These are phyloP conservation scores for Cataglyphis hispanica DNA, from an alignment of 1,140 invertebrate genomes.

Conservation along the genomic window DNA sequence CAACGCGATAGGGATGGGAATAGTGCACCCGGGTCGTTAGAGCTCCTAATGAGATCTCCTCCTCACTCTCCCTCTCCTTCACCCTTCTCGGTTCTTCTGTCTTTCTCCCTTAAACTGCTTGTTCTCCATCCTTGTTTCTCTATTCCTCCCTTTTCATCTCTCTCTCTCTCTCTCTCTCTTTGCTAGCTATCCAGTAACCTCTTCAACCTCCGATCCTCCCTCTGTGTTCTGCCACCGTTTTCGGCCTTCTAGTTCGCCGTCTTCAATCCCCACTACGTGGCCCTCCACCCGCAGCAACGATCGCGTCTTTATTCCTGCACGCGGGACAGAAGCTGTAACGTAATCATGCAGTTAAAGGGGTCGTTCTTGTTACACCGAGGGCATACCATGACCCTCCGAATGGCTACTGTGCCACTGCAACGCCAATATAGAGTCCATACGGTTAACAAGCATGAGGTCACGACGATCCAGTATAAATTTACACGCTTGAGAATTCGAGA, in stretches of 20 bases:
- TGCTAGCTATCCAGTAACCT: conserved; percentile 60
- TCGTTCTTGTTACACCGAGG: conserved; percentile 59
- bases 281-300: conserved; percentile 21
- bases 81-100: conserved; percentile 16
- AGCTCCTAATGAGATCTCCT: conserved; percentile 77
- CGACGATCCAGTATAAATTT: not conserved
- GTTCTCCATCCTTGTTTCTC: conserved; percentile 44
- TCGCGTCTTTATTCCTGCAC: conserved; percentile 65
- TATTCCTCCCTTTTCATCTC: not conserved
- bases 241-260: conserved; percentile 59
- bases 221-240: conserved; percentile 27
- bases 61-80: conserved; percentile 55
- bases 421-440: conserved; percentile 51
- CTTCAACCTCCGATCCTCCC: conserved; percentile 46
- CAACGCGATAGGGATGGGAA: conserved; percentile 79
- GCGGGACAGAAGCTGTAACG: conserved; percentile 65
- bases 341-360: conserved; percentile 73
- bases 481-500: not conserved
- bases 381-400: conserved; percentile 34
- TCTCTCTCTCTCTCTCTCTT: not conserved
- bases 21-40: conserved; percentile 78
- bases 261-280: conserved; percentile 29
- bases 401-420: conserved; percentile 40
- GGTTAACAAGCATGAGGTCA: conserved; percentile 60
- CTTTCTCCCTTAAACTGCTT: conserved; percentile 32